Base-by-base conservation (phyloP, 2,113 vertebrate genomes). In the Stictonetta naevosa region DNA sequence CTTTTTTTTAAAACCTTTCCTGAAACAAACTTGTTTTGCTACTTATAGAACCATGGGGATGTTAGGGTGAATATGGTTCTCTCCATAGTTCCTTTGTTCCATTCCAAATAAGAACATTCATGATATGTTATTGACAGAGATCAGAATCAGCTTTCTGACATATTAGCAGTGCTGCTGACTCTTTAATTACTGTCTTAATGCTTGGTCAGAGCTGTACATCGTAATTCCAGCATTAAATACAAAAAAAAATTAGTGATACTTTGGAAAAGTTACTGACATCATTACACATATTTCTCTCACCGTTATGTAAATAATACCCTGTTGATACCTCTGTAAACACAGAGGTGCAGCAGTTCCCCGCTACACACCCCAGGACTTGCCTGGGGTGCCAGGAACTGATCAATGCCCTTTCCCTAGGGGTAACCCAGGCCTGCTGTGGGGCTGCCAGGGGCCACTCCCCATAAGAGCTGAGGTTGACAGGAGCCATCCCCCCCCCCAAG, bases 371-470 rank as follows among this genome's bases (percentile, higher is more conserved):
- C 11, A 58, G 40, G 16, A 69, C 6, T 5, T 28, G 52, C 29
- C 10, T 52, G 36, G 34, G 46, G 36, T 12, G 19, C 3, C 60
- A 26, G 31, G n/a, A 83, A 33, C 17, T 15, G 14, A 55, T n/a
- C 42, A 56, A 2, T 26, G 62, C n/a, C 50, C n/a, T 28, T 8
- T 31, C 55, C n/a, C 64, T 48, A 36, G 46, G 21, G 36, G 12
- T 0, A 2, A 0, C 31, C 3, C 0, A 31, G 63, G 71, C 55
- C n/a, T 36, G 20, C 11, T n/a, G 28, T 4, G 52, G 53, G 31
- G 44, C 1, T 56, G 48, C 5, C 48, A 25, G 23, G 23, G 50
- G 23, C 46, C 53, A 17, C 42, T 18, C 42, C 42, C 42, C 42
- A 44, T 16, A 44, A 4, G 42, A 44, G 42, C 42, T 17, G 42